Evolutionary conservation across 2,797 vertebrate genomes (phyloP).

Genomic region (Syngnathus rostellatus): DNA sequence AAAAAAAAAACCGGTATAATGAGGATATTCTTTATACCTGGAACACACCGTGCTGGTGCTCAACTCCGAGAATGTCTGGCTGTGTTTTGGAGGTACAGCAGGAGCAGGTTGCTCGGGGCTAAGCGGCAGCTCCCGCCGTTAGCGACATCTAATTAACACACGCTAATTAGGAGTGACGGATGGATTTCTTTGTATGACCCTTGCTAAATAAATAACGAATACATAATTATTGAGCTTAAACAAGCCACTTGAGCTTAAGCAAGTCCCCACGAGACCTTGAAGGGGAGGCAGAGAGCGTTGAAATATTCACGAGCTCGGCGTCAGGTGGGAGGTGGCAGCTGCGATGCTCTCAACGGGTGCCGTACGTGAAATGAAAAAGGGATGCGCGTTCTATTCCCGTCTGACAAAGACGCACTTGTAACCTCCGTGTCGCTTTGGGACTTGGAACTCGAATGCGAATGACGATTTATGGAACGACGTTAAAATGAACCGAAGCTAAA

Average conservation of each 20-base stretch:
- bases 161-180: constrained; percentile 73
- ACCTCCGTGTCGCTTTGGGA: neutral
- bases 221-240: constrained; percentile 63
- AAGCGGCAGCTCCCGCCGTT: constrained; percentile 57
- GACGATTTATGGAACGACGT: neutral
- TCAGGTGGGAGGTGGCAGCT: constrained; percentile 33
- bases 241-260: constrained; percentile 58
- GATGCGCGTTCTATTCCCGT: neutral
- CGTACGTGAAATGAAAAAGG: neutral
- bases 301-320: constrained; percentile 55
- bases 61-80: neutral
- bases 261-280: constrained; percentile 36
- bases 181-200: constrained; percentile 48
- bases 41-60: neutral
- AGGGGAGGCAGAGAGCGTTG: constrained; percentile 36
- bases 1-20: no score
- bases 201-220: constrained; percentile 63
- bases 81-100: constrained; percentile 27
- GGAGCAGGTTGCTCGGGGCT: constrained; percentile 50
- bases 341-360: constrained; percentile 28
- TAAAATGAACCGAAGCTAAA: no score
- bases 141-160: constrained; percentile 66
- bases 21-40: no score
- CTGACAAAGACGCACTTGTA: neutral
- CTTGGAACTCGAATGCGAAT: neutral